Evolutionary conservation across 2,113 vertebrate genomes (phyloP).

Genomic region (Neoarius graeffei): DNA sequence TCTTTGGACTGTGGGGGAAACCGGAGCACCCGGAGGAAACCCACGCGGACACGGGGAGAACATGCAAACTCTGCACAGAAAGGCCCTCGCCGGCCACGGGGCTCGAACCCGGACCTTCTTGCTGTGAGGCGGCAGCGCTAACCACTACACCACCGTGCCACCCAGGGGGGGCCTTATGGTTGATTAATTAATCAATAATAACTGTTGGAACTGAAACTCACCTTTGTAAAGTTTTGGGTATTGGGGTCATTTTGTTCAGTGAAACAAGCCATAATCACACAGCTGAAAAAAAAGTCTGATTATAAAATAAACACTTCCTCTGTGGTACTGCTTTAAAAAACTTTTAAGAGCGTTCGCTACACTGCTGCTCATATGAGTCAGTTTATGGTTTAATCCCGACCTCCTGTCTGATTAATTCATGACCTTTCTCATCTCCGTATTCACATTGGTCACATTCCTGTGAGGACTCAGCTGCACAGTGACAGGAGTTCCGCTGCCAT

Average conservation of each 20-base stretch:
- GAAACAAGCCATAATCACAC: background rate
- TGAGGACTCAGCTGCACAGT: slow-evolving; percentile 67
- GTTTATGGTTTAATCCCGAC: background rate
- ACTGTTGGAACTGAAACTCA: too few relatives aligned
- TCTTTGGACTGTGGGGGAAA: too few relatives aligned
- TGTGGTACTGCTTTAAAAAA: background rate
- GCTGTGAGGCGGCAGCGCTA: too few relatives aligned
- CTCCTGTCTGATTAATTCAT: slow-evolving; percentile 40
- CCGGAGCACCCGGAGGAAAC: too few relatives aligned
- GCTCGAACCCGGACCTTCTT: too few relatives aligned
- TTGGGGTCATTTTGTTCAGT: background rate
- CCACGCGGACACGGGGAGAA: too few relatives aligned
- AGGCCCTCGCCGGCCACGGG: too few relatives aligned
- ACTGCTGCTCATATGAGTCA: background rate
- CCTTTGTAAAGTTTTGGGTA: too few relatives aligned
- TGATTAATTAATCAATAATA: too few relatives aligned
- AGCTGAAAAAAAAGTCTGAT: background rate
- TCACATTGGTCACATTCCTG: slow-evolving; percentile 49
- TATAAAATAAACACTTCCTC: background rate
- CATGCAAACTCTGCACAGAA: too few relatives aligned
- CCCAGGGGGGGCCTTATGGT: too few relatives aligned
- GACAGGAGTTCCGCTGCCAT: slow-evolving; percentile 67
- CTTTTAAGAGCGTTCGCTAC: background rate
- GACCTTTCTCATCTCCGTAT: slow-evolving; percentile 46
- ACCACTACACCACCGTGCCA: too few relatives aligned